Evolutionary conservation across 2,888 invertebrate genomes (phyloP), one percentile per base, ranked within the genome.

Genomic region (Perizoma flavofasciatum): DNA sequence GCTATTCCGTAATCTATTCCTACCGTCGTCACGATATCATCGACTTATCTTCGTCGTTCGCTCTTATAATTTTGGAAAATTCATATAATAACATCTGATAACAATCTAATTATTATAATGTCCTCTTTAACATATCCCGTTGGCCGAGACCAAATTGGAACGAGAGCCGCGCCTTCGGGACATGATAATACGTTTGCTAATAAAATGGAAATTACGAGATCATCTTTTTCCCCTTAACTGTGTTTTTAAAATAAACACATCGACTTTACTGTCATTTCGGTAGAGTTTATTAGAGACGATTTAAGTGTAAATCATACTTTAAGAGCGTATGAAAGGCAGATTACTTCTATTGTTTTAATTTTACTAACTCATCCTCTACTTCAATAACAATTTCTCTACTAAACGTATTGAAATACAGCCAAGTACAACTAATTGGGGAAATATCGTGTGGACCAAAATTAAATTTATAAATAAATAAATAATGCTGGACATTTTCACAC

Each of bases 21-120:
- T 87, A 86, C 88, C 78, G 74, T 82, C 83, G 81, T 84, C 88
- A 89, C 90, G 89, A 89, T 89, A 88, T 85, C 82, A 79, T 73
- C 83, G 83, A 86, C 83, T 85, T 87, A 88, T 89, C 89, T 86
- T 80, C 77, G 79, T 86, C 84, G 85, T 77, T 81, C 78, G 74
- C 81, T 86, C 82, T 89, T 89, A 89, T 89, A 89, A 89, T 91
- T 90, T 89, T 83, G 80, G 82, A 79, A 89, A 91, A 89, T 90
- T 88, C 88, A 83, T 89, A 89, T 89, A 89, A 91, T 90, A 90
- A 89, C 79, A 85, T 89, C 88, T 88, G 89, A 90, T 90, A 90
- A 89, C 89, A 86, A 89, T 90, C 89, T 89, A 88, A 91, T 90
- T 90, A 89, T 91, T 88, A 89, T 91, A 91, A 91, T 90, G 88